A percentile compares a stretch with the other conserved stretches of the same genome.
Evolutionary conservation across 2,888 invertebrate species (phyloP).

Genomic region (Hypomecis atomaria): DNA sequence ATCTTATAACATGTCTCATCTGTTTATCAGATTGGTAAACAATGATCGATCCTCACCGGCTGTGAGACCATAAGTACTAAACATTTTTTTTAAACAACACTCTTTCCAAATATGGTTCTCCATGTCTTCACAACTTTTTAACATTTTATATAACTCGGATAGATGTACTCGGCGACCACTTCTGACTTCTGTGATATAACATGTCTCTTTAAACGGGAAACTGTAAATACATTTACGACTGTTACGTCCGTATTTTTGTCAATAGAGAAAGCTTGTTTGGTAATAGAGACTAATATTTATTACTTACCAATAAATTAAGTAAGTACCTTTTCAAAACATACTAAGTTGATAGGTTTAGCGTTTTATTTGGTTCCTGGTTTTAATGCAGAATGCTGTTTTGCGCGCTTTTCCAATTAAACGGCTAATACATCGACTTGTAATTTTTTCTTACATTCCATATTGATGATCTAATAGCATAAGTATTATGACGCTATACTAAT

Average conservation of each 20-base stretch:
- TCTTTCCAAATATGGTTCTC: background rate
- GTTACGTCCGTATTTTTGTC: constrained; percentile 36
- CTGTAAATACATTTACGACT: constrained; percentile 34
- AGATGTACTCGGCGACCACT: constrained; percentile 8
- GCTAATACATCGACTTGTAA: too few relatives aligned
- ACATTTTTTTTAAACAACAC: background rate
- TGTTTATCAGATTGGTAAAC: too few relatives aligned
- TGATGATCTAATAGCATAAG: too few relatives aligned
- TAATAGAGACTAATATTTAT: constrained; percentile 13
- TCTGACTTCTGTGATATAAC: constrained; percentile 38
- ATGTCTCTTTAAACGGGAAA: constrained; percentile 36
- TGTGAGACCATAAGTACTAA: background rate
- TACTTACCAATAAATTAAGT: constrained; percentile 10
- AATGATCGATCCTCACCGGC: too few relatives aligned
- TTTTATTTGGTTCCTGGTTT: too few relatives aligned
- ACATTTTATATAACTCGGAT: constrained; percentile 21
- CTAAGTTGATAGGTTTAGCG: too few relatives aligned
- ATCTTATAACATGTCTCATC: too few relatives aligned
- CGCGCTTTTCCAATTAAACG: too few relatives aligned
- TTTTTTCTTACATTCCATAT: too few relatives aligned
- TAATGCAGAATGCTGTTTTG: too few relatives aligned
- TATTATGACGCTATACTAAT: too few relatives aligned
- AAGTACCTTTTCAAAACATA: too few relatives aligned
- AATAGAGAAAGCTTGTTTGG: constrained; percentile 40
- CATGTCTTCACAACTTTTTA: constrained; percentile 4